Conservation (phyloP, 2,113 vertebrate species). For the Mixornis gularis region DNA sequence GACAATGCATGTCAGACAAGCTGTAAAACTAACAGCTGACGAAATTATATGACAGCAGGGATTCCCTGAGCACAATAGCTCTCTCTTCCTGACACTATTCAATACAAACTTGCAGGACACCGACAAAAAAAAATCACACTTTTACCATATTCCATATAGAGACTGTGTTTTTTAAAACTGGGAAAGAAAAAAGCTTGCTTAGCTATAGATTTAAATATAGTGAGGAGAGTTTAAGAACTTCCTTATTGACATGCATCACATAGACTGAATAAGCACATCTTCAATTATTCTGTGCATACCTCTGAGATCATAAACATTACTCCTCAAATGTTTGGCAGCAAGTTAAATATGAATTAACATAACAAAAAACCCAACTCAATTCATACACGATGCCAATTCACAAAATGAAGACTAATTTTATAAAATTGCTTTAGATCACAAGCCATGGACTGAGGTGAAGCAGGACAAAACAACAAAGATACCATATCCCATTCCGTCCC, state of each 20-base stretch:
- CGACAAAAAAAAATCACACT: accelerated
- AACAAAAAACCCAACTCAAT: neutral
- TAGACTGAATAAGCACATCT: neutral
- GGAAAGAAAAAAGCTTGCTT: neutral
- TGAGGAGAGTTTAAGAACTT: neutral
- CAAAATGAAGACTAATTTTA: neutral
- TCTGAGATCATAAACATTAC: neutral
- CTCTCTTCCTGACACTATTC: neutral
- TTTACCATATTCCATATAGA: neutral
- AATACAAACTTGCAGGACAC: neutral
- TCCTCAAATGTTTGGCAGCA: neutral
- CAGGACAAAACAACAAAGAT: neutral
- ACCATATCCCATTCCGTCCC: neutral
- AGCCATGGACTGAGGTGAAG: neutral
- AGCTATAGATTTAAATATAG: neutral
- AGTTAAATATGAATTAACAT: neutral
- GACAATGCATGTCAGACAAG: neutral
- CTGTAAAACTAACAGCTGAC: neutral
- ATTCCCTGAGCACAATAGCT: neutral
- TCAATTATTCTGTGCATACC: neutral
- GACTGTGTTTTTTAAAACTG: neutral
- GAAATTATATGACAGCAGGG: accelerated
- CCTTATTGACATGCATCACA: neutral
- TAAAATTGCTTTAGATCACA: neutral
- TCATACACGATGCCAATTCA: neutral